Evolutionary conservation across 2,797 vertebrate species (phyloP).

Genomic region (Alfaro cultratus): DNA sequence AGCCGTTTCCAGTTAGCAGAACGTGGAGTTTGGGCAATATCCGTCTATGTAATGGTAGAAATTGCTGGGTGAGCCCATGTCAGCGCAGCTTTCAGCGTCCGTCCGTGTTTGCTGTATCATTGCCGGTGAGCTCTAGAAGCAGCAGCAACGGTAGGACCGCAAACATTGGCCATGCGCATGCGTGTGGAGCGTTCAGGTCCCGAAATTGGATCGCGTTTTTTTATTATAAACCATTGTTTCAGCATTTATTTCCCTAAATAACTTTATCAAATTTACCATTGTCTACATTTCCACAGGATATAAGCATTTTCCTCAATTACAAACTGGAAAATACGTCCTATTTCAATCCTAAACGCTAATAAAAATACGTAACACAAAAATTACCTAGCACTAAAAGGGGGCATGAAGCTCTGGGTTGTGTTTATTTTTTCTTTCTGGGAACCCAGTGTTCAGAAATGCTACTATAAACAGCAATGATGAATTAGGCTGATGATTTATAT

Average conservation of each 20-base stretch:
- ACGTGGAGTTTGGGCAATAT: conserved; percentile 22
- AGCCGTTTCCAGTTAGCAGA: conserved; percentile 7
- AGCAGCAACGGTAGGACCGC: conserved; percentile 56
- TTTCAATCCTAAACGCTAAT: too few species aligned
- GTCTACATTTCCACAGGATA: background rate
- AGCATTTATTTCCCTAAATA: too few species aligned
- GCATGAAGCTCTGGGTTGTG: conserved; percentile 17
- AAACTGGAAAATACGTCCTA: background rate
- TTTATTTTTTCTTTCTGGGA: conserved; percentile 28
- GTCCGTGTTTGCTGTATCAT: conserved; percentile 82
- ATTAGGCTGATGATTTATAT: background rate
- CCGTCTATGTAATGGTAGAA: conserved; percentile 39
- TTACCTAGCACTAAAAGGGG: conserved; percentile 10
- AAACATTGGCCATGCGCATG: conserved; percentile 60
- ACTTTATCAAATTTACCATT: background rate
- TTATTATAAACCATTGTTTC: fast-evolving
- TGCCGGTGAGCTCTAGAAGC: conserved; percentile 55
- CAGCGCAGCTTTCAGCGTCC: conserved; percentile 20
- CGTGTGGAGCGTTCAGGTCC: conserved; percentile 30
- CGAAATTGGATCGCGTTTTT: background rate
- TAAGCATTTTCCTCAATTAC: background rate
- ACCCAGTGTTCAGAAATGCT: conserved; percentile 13
- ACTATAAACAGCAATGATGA: conserved; percentile 10
- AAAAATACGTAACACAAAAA: background rate
- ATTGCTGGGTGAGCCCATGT: conserved; percentile 52